Conservation (phyloP, 2,113 vertebrate genomes). For the Eurystomus gularis region DNA sequence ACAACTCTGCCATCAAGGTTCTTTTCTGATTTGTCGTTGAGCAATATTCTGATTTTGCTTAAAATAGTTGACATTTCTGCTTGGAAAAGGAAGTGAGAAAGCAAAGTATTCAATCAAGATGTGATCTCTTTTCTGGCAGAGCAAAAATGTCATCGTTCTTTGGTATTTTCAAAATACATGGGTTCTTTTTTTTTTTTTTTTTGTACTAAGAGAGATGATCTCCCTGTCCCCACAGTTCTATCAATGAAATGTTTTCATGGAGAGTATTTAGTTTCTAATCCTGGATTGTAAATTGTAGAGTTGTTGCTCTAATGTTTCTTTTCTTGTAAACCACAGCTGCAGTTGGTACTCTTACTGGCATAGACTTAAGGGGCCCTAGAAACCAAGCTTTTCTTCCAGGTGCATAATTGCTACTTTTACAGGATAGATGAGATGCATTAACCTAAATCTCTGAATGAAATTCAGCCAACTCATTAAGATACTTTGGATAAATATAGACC, state of each 20-base stretch:
- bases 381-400: not conserved
- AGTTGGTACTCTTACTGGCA: not conserved
- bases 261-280: not conserved
- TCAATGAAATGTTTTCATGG: not conserved
- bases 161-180: constrained; percentile 36
- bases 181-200: not conserved
- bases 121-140: constrained; percentile 50
- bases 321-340: not conserved
- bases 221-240: not conserved
- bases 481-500: not conserved
- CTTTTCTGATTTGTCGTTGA: not conserved
- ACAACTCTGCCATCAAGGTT: not conserved
- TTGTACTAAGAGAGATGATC: not conserved
- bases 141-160: constrained; percentile 47
- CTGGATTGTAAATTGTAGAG: not conserved
- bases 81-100: constrained; percentile 44
- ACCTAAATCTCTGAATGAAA: not conserved
- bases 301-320: not conserved
- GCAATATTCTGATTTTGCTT: constrained; percentile 6
- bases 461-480: not conserved
- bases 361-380: not conserved
- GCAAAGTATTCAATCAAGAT: constrained; percentile 34
- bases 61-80: constrained; percentile 62
- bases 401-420: not conserved
- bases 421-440: not conserved